Evolutionary conservation across 2,113 vertebrate genomes (phyloP), one percentile per base, ranked within the genome.

Genomic region (Thunnus maccoyii): DNA sequence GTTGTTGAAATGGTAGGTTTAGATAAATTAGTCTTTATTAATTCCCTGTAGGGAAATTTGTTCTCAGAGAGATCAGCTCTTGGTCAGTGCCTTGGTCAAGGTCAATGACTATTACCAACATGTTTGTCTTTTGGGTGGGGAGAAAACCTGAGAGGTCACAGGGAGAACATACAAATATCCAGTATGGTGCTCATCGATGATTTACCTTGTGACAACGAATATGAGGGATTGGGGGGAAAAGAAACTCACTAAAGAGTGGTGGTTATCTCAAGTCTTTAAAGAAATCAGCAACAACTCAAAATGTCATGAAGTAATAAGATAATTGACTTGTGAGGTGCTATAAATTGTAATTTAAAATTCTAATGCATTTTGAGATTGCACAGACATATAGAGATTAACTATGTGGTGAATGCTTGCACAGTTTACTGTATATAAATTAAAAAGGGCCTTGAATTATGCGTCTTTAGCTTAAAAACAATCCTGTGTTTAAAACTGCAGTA

Each of bases 21-120:
- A 32, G 27, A 48, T 44, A 62, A 51, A 5, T 52, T 32, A 18
- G 68, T 61, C 12, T 54, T 55, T 41, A 78, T 72, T 55, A 67
- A 27, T 56, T 18, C 46, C 58, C 27, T 4, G 3, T 74, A 22
- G 50, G 41, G 41, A 64, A 9, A 69, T 74, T 62, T 48, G 18
- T 46, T 44, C 30, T 41, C 15, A 57, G 27, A 9, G 30, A 41
- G 50, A 36, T 30, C 32, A 22, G 3, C 57, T 54, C 30, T 0
- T 22, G 22, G 22, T 22, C 22, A 18, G 27, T 46, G 20, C 16
- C 15, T 55, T 10, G 12, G 3, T 25, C 5, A 50, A 72, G 25
- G 22, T 18, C 44, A 30, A 8, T 2, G 7, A 20, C 5, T 36
- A 16, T 5, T 16, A 3, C 14, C 17, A 20, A 22, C 20, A 67